Evolutionary conservation across 2,797 vertebrate species (phyloP).

Genomic region (Basileuterus tristriatus): DNA sequence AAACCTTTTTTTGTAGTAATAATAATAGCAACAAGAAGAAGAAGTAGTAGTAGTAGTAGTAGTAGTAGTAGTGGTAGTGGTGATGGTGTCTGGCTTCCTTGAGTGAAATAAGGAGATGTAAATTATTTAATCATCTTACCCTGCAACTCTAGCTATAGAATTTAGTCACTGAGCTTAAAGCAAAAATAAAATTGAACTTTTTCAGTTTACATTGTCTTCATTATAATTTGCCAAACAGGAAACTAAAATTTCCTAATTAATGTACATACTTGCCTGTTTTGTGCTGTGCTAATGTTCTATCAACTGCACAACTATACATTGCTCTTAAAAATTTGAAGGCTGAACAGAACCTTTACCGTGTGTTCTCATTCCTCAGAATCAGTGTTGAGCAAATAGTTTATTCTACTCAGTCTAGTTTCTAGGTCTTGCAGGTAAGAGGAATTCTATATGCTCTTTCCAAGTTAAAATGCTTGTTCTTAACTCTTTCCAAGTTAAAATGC

Average conservation of each 20-base stretch:
- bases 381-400: not conserved
- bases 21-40: not conserved
- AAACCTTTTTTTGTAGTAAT: not conserved
- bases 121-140: conserved; percentile 11
- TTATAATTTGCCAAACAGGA: not conserved
- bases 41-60: not conserved
- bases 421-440: not conserved
- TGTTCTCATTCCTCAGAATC: not conserved
- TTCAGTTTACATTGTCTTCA: not conserved
- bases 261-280: not conserved
- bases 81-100: not conserved
- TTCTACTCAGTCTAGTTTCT: not conserved
- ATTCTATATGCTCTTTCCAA: not conserved
- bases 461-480: not conserved
- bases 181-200: not conserved
- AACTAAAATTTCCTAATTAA: not conserved
- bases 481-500: not conserved
- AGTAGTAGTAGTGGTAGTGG: not conserved
- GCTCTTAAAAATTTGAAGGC: not conserved
- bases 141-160: not conserved
- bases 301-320: not conserved
- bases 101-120: not conserved
- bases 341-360: not conserved
- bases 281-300: not conserved
- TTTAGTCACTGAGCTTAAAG: conserved; percentile 9